These are phyloP conservation scores for Bombus confusus DNA, from an alignment of 1,140 invertebrate genomes.

Conservation along the genomic window DNA sequence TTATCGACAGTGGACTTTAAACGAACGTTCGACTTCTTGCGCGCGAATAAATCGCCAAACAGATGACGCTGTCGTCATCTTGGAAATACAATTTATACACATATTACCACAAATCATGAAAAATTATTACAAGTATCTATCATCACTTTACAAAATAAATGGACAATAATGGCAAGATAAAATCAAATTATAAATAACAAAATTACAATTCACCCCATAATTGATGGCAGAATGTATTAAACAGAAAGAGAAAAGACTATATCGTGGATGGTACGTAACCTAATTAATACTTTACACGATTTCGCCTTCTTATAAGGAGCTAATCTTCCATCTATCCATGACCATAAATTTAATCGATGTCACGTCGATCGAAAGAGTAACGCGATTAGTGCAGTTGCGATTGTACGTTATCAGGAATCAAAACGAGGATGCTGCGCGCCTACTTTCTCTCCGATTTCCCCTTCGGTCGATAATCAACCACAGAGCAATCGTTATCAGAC, in stretches of 20 bases:
- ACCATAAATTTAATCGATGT: not conserved
- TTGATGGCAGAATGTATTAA: not conserved
- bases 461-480: not conserved
- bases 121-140: conserved; percentile 6
- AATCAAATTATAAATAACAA: not conserved
- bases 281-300: not conserved
- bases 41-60: not conserved
- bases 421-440: conserved; percentile 39
- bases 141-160: not conserved
- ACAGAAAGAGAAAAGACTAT: not conserved
- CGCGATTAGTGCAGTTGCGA: not conserved
- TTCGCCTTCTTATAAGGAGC: not conserved
- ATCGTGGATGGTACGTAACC: conserved; percentile 59
- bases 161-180: not conserved
- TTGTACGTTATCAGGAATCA: conserved; percentile 43
- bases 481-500: conserved; percentile 22
- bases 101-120: not conserved
- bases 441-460: conserved; percentile 11
- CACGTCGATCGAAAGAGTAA: not conserved
- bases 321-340: not conserved
- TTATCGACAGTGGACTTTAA: not conserved
- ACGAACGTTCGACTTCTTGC: not conserved
- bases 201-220: too few relatives aligned
- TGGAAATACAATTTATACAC: not conserved
- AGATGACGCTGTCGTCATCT: conserved; percentile 32